Percentiles rank a stretch among this genome's conserved stretches.
Conservation (phyloP, 2,797 vertebrate species). For the Pteronotus mesoamericanus region DNA sequence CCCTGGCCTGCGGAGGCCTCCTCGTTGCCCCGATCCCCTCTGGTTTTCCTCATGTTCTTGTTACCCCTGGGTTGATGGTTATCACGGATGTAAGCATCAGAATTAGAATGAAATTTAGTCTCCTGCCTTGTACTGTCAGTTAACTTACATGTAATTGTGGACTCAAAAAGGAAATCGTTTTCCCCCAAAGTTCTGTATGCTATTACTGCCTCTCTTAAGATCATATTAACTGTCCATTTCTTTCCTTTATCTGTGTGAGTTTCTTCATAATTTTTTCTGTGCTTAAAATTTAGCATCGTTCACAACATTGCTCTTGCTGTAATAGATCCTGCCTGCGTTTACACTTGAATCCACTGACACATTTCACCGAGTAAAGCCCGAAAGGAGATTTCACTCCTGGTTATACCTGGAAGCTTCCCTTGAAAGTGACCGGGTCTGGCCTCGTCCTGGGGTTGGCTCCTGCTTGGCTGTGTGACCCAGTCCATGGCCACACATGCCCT, state of each 20-base stretch:
- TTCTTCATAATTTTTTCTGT: background rate
- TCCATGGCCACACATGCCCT: background rate
- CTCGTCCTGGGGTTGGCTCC: fast-evolving
- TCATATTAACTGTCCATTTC: background rate
- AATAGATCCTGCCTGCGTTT: background rate
- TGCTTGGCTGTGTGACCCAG: background rate
- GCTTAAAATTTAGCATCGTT: background rate
- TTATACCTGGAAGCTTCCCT: background rate
- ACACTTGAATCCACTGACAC: background rate
- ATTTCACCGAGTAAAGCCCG: background rate
- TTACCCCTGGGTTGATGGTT: background rate
- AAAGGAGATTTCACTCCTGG: background rate
- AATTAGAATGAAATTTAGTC: background rate
- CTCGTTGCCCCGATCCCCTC: background rate
- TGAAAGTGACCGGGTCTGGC: background rate
- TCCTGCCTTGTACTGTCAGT: background rate
- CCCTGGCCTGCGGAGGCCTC: background rate
- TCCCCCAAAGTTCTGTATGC: background rate
- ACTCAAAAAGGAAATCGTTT: background rate
- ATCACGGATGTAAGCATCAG: background rate
- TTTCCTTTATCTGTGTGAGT: background rate
- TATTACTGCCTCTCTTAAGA: background rate
- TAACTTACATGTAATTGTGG: background rate
- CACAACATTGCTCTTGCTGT: background rate
- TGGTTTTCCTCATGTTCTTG: background rate